Percentiles rank a stretch among this genome's conserved stretches.
These are phyloP conservation scores for Dorcus hopei DNA, from an alignment of 2,888 invertebrate species.

Conservation along the genomic window DNA sequence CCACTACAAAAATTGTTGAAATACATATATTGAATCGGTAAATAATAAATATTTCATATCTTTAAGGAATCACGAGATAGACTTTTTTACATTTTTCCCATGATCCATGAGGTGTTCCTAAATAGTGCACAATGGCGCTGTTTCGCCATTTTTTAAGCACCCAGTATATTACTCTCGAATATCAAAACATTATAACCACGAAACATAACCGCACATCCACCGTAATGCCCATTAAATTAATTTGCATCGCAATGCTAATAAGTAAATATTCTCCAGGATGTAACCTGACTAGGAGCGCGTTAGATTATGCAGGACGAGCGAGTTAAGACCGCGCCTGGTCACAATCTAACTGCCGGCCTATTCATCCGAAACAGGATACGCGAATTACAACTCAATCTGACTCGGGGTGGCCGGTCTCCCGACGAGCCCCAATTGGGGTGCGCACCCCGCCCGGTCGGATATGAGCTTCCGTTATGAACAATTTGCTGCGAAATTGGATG, in stretches of 20 bases:
- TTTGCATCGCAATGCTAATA: conserved; percentile 27
- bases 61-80: too few species aligned
- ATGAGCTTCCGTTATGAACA: conserved; percentile 86
- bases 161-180: too few species aligned
- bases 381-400: conserved; percentile 36
- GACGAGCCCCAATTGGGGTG: conserved; percentile 17
- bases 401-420: conserved; percentile 7
- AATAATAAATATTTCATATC: too few species aligned
- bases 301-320: conserved; percentile 12
- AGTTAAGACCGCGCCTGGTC: conserved; percentile 14
- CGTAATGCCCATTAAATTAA: conserved; percentile 26
- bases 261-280: conserved; percentile 22
- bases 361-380: conserved; percentile 33
- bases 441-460: conserved; percentile 59
- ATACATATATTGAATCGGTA: too few species aligned
- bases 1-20: too few species aligned
- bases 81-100: too few species aligned
- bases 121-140: too few species aligned
- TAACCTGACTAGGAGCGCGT: conserved; percentile 10
- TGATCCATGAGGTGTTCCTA: too few species aligned
- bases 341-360: conserved; percentile 29
- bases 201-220: conserved; percentile 2
- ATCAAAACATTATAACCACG: too few species aligned
- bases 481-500: conserved; percentile 58
- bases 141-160: too few species aligned